Percentiles rank a stretch among this genome's conserved stretches.
These are phyloP conservation scores for Tenebrosternarchus preto DNA, from an alignment of 2,113 vertebrate species.

Conservation along the genomic window DNA sequence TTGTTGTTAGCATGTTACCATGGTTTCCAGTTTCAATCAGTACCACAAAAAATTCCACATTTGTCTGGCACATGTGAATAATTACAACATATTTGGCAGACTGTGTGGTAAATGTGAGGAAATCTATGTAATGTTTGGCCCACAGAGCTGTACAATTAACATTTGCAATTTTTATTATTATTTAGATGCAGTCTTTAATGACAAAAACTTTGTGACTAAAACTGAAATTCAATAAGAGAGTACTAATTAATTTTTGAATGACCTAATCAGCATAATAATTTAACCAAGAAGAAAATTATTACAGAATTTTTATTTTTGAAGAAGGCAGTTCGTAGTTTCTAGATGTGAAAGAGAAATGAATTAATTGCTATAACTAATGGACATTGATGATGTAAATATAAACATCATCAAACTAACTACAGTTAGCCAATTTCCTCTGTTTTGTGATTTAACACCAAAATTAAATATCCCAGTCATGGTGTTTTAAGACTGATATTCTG, in stretches of 20 bases:
- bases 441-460: no score
- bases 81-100: conserved; percentile 59
- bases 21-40: conserved; percentile 44
- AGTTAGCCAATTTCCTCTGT: no score
- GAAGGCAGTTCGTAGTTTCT: not conserved
- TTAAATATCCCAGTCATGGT: not conserved
- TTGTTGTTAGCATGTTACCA: conserved; percentile 33
- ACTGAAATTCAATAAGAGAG: conserved; percentile 29
- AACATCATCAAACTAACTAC: not conserved
- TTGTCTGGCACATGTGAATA: conserved; percentile 56
- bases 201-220: conserved; percentile 41
- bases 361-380: not conserved
- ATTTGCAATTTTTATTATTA: conserved; percentile 61
- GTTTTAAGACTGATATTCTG: not conserved
- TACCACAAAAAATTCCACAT: conserved; percentile 55
- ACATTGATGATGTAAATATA: conserved; percentile 2
- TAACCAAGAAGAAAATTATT: not conserved
- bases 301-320: not conserved
- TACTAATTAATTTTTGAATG: conserved; percentile 36
- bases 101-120: conserved; percentile 56
- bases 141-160: conserved; percentile 55
- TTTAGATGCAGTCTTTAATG: conserved; percentile 47
- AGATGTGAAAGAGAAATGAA: not conserved
- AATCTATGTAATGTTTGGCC: conserved; percentile 57
- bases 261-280: conserved; percentile 21